Percentiles rank a stretch among this genome's conserved stretches.
These are phyloP conservation scores for Lindbergichthys nudifrons DNA, from an alignment of 2,797 vertebrate genomes.

Conservation along the genomic window DNA sequence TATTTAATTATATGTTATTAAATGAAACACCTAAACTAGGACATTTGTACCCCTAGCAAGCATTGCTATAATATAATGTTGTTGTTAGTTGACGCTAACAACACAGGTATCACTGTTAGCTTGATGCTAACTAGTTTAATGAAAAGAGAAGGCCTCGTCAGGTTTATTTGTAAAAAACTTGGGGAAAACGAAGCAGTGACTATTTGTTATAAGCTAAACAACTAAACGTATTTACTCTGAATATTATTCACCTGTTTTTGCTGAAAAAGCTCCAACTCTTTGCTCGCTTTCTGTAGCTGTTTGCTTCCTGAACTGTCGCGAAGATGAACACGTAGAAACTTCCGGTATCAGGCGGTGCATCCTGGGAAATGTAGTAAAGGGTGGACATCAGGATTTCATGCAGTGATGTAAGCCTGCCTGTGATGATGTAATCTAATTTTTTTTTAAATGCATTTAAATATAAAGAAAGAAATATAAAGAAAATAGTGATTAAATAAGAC, in stretches of 20 bases:
- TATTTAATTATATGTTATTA: rapidly evolving
- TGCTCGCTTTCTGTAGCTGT: constrained; percentile 35
- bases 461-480: no score
- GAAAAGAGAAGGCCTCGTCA: background rate
- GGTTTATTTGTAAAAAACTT: background rate
- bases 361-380: constrained; percentile 67
- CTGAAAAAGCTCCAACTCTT: constrained; percentile 41
- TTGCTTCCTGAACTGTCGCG: constrained; percentile 69
- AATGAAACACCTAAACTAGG: rapidly evolving
- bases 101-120: constrained; percentile 57
- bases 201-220: background rate
- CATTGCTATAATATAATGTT: background rate
- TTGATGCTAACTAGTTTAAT: constrained; percentile 44
- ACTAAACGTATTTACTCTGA: background rate
- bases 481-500: no score
- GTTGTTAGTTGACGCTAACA: constrained; percentile 19
- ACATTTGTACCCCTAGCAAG: background rate
- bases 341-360: constrained; percentile 47
- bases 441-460: no score
- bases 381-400: background rate
- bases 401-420: background rate
- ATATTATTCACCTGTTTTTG: constrained; percentile 51
- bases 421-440: background rate
- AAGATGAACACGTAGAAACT: constrained; percentile 74
- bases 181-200: rapidly evolving